Evolutionary conservation across 2,113 vertebrate species (phyloP).

Genomic region (Sapajus apella): DNA sequence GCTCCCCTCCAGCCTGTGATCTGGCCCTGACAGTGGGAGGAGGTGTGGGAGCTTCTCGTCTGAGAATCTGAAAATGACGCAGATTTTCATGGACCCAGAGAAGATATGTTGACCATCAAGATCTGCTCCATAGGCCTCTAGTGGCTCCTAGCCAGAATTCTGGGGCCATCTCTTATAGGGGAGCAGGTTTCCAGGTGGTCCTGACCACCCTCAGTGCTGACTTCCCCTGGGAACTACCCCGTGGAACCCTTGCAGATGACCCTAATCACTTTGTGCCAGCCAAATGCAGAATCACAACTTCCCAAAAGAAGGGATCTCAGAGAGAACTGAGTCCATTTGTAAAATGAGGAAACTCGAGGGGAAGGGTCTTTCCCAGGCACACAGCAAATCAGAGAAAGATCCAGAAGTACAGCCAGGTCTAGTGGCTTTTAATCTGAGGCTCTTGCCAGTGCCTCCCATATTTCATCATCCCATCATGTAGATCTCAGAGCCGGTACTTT

Average conservation of each 20-base stretch:
- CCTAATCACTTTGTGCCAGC: background rate
- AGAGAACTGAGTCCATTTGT: background rate
- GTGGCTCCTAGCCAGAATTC: conserved; percentile 1
- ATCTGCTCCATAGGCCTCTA: background rate
- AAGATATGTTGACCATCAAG: background rate
- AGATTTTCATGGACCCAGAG: conserved; percentile 13
- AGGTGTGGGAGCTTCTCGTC: background rate
- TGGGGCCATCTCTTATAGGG: background rate
- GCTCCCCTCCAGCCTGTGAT: conserved; percentile 36
- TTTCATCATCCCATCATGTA: background rate
- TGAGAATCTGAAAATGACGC: conserved; percentile 25
- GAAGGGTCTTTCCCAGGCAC: background rate
- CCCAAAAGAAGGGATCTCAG: background rate
- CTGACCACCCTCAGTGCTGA: background rate
- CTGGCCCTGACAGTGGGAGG: conserved; percentile 44
- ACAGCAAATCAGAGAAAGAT: conserved; percentile 23
- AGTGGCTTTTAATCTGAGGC: background rate
- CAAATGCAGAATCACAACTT: conserved; percentile 1
- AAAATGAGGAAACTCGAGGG: conserved; percentile 22
- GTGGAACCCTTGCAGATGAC: background rate
- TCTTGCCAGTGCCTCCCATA: background rate
- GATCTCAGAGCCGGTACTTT: background rate
- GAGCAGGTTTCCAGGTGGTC: conserved; percentile 8
- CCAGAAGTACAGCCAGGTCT: background rate
- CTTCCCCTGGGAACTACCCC: background rate